Evolutionary conservation across 2,113 vertebrate genomes (phyloP).

Genomic region (Astur gentilis): DNA sequence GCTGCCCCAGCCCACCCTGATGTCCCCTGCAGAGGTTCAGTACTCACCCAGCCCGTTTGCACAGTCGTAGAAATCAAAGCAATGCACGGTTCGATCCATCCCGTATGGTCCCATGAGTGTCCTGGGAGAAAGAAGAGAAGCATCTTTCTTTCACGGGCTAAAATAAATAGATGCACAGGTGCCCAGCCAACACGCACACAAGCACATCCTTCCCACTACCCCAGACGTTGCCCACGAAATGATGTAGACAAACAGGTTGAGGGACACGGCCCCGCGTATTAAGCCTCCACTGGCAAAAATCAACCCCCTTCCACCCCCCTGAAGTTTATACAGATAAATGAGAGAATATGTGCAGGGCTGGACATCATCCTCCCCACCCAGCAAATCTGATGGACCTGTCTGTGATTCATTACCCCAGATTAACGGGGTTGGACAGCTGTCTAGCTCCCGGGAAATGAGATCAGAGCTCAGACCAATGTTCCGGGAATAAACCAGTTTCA

Average conservation of each 20-base stretch:
- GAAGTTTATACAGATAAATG: not conserved
- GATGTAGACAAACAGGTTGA: not conserved
- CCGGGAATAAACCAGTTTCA: not conserved
- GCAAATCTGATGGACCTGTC: constrained; percentile 41
- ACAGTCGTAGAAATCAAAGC: constrained; percentile 86
- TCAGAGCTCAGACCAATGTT: not conserved
- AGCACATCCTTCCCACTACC: not conserved
- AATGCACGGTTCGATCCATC: constrained; percentile 81
- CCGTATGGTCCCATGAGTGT: constrained; percentile 89
- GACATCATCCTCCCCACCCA: constrained; percentile 40
- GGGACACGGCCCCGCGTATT: accelerated
- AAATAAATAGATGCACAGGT: accelerated
- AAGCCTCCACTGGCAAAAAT: not conserved
- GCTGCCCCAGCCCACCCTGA: not conserved
- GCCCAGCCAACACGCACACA: not conserved
- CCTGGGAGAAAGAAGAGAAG: constrained; percentile 64
- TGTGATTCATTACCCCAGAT: constrained; percentile 53
- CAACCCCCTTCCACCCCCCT: not conserved
- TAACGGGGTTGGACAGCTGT: constrained; percentile 45
- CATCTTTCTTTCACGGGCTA: not conserved
- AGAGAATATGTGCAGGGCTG: not conserved
- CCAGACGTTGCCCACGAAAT: accelerated
- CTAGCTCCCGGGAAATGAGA: constrained; percentile 38
- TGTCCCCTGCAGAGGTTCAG: no score
- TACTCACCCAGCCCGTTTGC: constrained; percentile 86